Evolutionary conservation across 1,140 invertebrate genomes (phyloP), one percentile per base, ranked within the genome.

Genomic region (Drosophila neocordata): DNA sequence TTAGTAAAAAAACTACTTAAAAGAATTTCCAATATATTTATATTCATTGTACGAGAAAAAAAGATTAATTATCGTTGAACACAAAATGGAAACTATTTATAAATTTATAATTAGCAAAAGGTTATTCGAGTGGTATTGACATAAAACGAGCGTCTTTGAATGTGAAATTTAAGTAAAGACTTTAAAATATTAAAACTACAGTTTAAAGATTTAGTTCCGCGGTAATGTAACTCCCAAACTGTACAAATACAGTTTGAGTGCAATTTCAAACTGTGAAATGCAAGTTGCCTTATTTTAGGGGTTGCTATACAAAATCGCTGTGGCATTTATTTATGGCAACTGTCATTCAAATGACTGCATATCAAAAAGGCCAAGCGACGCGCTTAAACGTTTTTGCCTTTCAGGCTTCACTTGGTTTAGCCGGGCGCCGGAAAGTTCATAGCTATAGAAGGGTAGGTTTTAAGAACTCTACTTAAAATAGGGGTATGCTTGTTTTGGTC

Each of bases 321-420:
- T 52, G 31, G 37, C 24, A 20, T 53, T 59, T 34, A 55, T 38
- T 60, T 56, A 41, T 38, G 48, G 35, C 58, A 44, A 67, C 53
- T 52, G 59, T 35, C 64, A 65, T 65, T 65, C 52, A 73, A 73
- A 63, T 60, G 68, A 56, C 44, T 64, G 57, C 51, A 58, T 74
- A 75, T 78, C 62, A 74, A 79, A 74, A 79, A 75, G 67, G 35
- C 60, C 65, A 63, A 64, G 31, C 41, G 15, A 62, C 37, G 44
- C 65, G 67, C 44, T 65, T 71, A 56, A 78, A 48, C 66, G 64
- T 62, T 69, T 60, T 64, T 58, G 35, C 62, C 71, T 78, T 64
- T 62, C 56, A 73, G 63, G 57, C 55, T 56, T 73, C 20, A 44
- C 18, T 68, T 53, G 15, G 11, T 35, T 22, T 34, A 6, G 27